These are phyloP conservation scores for Xylota segnis DNA, from an alignment of 2,888 invertebrate species.

Conservation along the genomic window DNA sequence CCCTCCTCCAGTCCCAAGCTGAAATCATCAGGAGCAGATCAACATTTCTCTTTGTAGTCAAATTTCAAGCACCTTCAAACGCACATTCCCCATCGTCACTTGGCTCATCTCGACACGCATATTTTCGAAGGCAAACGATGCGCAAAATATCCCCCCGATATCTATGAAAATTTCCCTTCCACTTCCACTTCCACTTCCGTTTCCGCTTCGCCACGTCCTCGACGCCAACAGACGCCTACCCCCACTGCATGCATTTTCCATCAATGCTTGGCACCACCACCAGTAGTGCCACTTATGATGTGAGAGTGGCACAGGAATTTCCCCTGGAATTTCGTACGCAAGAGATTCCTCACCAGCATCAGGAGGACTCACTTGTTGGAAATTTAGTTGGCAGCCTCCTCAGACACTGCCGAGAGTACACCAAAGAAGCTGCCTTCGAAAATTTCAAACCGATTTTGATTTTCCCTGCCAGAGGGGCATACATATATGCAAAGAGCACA, in stretches of 20 bases:
- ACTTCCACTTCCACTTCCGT: neutral
- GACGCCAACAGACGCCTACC: conserved; percentile 4
- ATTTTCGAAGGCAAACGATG: conserved; percentile 33
- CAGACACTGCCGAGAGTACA: neutral
- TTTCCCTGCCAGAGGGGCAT: conserved; percentile 8
- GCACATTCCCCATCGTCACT: conserved; percentile 44
- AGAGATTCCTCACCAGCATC: conserved; percentile 18
- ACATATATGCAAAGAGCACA: conserved; percentile 12
- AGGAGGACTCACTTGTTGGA: neutral
- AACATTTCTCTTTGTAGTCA: conserved; percentile 41
- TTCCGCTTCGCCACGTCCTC: neutral
- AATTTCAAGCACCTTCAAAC: conserved; percentile 36
- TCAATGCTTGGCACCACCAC: neutral
- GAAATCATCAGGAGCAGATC: conserved; percentile 14
- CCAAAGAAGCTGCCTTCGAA: conserved; percentile 4
- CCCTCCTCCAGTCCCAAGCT: neutral
- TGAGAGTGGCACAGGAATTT: conserved; percentile 25
- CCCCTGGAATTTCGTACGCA: conserved; percentile 29
- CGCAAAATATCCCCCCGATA: conserved; percentile 42
- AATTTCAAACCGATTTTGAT: conserved; percentile 46
- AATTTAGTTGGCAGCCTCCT: neutral
- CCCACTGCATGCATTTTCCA: conserved; percentile 13
- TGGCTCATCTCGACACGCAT: conserved; percentile 41
- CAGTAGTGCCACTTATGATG: conserved; percentile 6
- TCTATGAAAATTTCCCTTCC: conserved; percentile 40